Conservation (phyloP, 2,113 vertebrate species). For the Zeus faber region DNA sequence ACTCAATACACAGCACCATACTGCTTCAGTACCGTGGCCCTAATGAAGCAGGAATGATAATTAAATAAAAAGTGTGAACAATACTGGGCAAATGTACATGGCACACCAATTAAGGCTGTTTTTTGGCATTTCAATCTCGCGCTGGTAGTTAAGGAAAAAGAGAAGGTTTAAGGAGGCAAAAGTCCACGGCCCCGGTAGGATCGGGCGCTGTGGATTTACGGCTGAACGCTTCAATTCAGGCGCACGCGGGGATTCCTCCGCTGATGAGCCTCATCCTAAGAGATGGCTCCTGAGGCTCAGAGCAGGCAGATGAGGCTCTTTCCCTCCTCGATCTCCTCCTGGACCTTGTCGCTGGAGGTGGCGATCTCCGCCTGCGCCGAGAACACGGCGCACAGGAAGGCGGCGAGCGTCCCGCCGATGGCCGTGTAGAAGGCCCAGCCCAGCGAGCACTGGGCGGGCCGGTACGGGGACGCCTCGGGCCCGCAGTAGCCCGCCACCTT, state of each 20-base stretch:
- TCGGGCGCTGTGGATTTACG: neutral
- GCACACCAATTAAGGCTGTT: too few species aligned
- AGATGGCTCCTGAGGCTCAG: slow-evolving; percentile 61
- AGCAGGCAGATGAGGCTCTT: slow-evolving; percentile 96
- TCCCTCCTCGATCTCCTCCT: slow-evolving; percentile 97
- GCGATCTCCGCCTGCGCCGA: slow-evolving; percentile 96
- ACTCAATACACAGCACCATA: too few species aligned
- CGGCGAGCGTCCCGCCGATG: slow-evolving; percentile 87
- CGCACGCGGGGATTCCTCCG: too few species aligned
- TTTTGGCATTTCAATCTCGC: too few species aligned
- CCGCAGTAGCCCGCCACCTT: slow-evolving; percentile 90
- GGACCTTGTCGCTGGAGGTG: slow-evolving; percentile 98
- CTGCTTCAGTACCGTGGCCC: too few species aligned
- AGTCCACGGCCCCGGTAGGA: too few species aligned
- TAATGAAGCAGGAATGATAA: too few species aligned
- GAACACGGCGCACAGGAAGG: slow-evolving; percentile 92
- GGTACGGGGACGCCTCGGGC: slow-evolving; percentile 84
- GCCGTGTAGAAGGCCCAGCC: slow-evolving; percentile 98
- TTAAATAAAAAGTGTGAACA: too few species aligned
- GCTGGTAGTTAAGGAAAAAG: too few species aligned
- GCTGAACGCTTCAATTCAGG: neutral
- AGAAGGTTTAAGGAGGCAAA: too few species aligned
- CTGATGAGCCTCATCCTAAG: neutral
- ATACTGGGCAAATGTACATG: too few species aligned
- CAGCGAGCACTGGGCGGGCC: slow-evolving; percentile 84